These are phyloP conservation scores for Amazona finschi DNA, from an alignment of 2,797 vertebrate species.

Conservation along the genomic window DNA sequence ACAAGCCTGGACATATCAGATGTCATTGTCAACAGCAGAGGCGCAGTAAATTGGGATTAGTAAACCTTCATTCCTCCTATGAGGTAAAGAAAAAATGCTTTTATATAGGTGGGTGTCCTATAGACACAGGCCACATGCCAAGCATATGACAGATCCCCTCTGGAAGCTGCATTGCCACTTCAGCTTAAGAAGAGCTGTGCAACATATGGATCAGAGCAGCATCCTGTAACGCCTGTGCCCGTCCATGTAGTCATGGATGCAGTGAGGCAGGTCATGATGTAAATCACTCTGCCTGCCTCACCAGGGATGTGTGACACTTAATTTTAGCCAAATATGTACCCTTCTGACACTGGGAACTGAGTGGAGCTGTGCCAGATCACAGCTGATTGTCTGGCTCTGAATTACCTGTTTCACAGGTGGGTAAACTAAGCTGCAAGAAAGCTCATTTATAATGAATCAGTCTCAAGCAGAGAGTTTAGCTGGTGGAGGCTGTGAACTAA, in stretches of 20 bases:
- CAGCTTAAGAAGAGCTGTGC: not conserved
- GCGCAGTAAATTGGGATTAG: not conserved
- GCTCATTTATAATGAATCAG: conserved; percentile 9
- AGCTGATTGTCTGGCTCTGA: not conserved
- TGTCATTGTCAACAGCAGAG: not conserved
- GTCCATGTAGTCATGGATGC: not conserved
- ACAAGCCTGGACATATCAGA: not conserved
- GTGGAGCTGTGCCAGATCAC: conserved; percentile 5
- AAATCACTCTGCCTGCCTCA: not conserved
- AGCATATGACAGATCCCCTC: not conserved
- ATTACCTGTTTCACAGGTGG: not conserved
- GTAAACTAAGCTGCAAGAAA: conserved; percentile 12
- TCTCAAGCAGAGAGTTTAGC: conserved; percentile 7
- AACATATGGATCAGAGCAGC: not conserved
- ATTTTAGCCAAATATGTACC: conserved; percentile 9
- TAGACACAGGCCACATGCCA: not conserved
- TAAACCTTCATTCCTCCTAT: not conserved
- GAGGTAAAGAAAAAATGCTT: not conserved
- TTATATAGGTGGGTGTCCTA: not conserved
- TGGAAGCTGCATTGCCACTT: not conserved
- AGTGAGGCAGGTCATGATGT: not conserved
- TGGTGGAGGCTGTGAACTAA: not conserved
- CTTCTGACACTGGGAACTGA: not conserved
- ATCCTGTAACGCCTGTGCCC: accelerated
- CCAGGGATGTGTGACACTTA: not conserved